Conservation (phyloP, 2,888 invertebrate genomes). For the Galerucella calmariensis region DNA sequence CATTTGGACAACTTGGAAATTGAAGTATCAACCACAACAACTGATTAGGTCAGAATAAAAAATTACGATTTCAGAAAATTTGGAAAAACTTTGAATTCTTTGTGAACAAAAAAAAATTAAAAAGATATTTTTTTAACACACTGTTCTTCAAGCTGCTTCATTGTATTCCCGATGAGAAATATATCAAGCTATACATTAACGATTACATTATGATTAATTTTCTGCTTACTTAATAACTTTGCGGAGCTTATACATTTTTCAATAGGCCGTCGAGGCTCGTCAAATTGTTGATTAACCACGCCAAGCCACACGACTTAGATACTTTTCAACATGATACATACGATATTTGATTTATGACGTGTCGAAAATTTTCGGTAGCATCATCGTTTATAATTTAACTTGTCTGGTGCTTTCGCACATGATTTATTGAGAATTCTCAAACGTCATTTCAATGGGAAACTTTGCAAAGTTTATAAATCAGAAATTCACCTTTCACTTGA, state of each 20-base stretch:
- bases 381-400: conserved; percentile 33
- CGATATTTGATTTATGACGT: conserved; percentile 28
- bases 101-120: too few relatives aligned
- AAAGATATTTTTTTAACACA: background rate
- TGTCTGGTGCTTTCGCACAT: conserved; percentile 27
- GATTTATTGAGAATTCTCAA: conserved; percentile 27
- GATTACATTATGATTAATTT: background rate
- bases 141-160: background rate
- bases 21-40: too few relatives aligned
- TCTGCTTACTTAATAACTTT: conserved; percentile 6
- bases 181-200: background rate
- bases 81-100: too few relatives aligned
- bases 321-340: conserved; percentile 15
- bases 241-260: background rate
- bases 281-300: conserved; percentile 13
- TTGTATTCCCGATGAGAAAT: background rate
- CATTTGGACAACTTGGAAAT: too few relatives aligned
- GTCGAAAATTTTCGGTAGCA: conserved; percentile 26
- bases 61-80: too few relatives aligned
- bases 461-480: conserved; percentile 22
- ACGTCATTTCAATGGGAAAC: conserved; percentile 8
- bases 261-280: background rate
- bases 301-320: conserved; percentile 5
- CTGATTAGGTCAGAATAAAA: too few relatives aligned
- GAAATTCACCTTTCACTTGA: background rate